Evolutionary conservation across 1,140 invertebrate genomes (phyloP).

Genomic region (Drosophila kurseongensis): DNA sequence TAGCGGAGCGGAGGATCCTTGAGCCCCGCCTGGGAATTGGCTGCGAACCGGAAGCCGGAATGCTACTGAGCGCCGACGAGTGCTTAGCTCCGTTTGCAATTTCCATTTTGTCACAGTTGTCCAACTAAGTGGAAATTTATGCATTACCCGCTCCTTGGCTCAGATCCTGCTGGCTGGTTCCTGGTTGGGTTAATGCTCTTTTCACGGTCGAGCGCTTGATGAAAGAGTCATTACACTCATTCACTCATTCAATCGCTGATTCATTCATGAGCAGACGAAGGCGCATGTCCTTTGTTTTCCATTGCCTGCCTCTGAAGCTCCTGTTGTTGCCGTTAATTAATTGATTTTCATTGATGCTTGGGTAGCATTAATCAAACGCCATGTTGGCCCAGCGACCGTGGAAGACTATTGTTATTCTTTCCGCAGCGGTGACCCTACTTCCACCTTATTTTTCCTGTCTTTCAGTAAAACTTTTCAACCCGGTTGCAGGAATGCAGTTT

Average conservation of each 20-base stretch:
- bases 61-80: constrained; percentile 54
- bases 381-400: constrained; percentile 30
- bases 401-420: constrained; percentile 33
- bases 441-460: neutral
- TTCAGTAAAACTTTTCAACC: constrained; percentile 19
- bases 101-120: constrained; percentile 81
- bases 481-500: constrained; percentile 23
- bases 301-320: constrained; percentile 1
- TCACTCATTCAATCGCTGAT: constrained; percentile 67
- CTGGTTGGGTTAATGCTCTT: constrained; percentile 67
- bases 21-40: constrained; percentile 34
- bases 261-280: constrained; percentile 59
- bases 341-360: constrained; percentile 64
- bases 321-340: constrained; percentile 69
- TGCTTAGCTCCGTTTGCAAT: constrained; percentile 71
- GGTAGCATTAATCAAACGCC: constrained; percentile 73
- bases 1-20: constrained; percentile 54
- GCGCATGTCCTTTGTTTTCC: constrained; percentile 46
- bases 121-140: constrained; percentile 82
- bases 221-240: constrained; percentile 80
- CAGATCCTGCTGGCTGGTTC: constrained; percentile 1
- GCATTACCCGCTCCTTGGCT: constrained; percentile 33
- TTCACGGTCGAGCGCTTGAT: constrained; percentile 72
- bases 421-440: constrained; percentile 3
- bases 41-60: constrained; percentile 58